phyloP scores from a whole-genome alignment of 2,797 vertebrate genomes.

The Argya squamiceps region DNA sequence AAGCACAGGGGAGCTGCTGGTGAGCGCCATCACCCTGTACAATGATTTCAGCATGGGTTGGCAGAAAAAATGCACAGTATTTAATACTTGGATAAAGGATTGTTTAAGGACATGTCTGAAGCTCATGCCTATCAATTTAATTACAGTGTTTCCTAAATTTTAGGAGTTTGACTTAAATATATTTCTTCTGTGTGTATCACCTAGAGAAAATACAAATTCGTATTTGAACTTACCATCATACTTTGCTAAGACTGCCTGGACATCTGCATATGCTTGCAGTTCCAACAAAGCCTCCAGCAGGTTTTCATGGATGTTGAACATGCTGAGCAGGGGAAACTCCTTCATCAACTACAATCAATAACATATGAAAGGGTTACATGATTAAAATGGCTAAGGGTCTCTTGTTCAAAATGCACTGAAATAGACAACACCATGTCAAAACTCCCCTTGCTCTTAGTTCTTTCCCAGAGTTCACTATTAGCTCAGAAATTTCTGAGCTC shows the following conservation, averaged over 20 bases:
- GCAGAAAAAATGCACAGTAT: not conserved
- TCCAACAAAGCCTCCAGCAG: slow-evolving; percentile 96
- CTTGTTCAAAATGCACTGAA: not conserved
- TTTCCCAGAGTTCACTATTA: not conserved
- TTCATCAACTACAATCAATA: slow-evolving; percentile 93
- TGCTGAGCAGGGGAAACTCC: slow-evolving; percentile 97
- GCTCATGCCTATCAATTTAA: not conserved
- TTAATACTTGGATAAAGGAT: not conserved
- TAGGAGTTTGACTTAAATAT: not conserved
- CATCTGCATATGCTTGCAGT: slow-evolving; percentile 96
- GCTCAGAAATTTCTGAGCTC: not conserved
- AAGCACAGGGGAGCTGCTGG: not conserved
- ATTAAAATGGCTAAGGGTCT: not conserved
- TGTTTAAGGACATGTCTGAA: not conserved
- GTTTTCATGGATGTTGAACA: slow-evolving; percentile 99
- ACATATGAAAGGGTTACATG: slow-evolving; percentile 66
- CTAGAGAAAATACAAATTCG: not conserved
- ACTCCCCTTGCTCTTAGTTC: not conserved
- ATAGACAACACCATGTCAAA: not conserved
- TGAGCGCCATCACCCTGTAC: not conserved
- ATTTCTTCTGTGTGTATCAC: not conserved
- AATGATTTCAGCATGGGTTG: not conserved
- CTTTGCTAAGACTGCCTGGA: slow-evolving; percentile 97
- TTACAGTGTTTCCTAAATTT: not conserved
- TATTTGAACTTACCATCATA: slow-evolving; percentile 88